These are phyloP conservation scores for Cyprinodon variegatus DNA, from an alignment of 2,113 vertebrate species.

Conservation along the genomic window DNA sequence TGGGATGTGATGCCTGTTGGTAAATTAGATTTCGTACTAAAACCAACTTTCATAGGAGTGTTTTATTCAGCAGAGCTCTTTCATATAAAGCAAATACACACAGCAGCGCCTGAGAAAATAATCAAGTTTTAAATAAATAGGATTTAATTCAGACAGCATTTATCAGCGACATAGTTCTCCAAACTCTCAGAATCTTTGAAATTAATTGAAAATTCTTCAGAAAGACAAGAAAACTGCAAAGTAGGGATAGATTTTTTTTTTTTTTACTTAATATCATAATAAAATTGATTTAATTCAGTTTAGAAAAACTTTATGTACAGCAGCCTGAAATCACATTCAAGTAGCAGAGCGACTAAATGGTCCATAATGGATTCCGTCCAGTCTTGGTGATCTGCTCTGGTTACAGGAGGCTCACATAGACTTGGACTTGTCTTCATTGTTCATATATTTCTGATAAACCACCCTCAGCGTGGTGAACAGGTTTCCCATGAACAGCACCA, in stretches of 20 bases:
- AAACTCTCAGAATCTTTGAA: not conserved
- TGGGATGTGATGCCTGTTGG: too few species aligned
- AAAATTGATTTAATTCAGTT: not conserved
- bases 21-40: too few species aligned
- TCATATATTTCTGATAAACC: constrained; percentile 92
- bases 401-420: constrained; percentile 52
- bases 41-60: not conserved
- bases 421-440: constrained; percentile 83
- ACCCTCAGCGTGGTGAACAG: constrained; percentile 93
- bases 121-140: constrained; percentile 17
- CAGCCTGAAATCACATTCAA: constrained; percentile 1
- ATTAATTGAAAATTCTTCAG: not conserved
- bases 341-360: not conserved
- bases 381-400: not conserved
- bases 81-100: not conserved
- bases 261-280: not conserved
- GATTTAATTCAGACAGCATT: not conserved
- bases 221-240: not conserved
- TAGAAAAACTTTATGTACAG: constrained; percentile 4
- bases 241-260: not conserved
- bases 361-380: not conserved
- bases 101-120: constrained; percentile 17
- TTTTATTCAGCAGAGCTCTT: constrained; percentile 44
- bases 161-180: constrained; percentile 6
- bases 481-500: constrained; percentile 92